These are phyloP conservation scores for Seriola quinqueradiata DNA, from an alignment of 2,113 vertebrate genomes.

Conservation along the genomic window DNA sequence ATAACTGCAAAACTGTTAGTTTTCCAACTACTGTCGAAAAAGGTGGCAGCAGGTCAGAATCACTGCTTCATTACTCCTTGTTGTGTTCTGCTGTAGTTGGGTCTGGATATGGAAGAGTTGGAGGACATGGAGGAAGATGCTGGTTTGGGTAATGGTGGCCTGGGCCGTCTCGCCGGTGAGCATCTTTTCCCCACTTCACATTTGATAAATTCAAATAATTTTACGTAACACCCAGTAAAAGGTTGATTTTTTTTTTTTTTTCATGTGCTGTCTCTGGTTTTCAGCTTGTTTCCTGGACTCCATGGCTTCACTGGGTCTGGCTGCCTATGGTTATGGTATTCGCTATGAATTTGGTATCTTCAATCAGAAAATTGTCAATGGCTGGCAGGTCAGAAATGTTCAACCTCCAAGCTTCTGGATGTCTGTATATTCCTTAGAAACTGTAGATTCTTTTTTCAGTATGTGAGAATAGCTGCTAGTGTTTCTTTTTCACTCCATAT, in stretches of 20 bases:
- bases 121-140: constrained; percentile 95
- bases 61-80: not conserved
- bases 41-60: not conserved
- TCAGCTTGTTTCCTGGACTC: constrained; percentile 94
- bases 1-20: not conserved
- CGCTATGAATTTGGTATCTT: constrained; percentile 96
- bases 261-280: constrained; percentile 13
- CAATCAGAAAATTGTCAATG: constrained; percentile 91
- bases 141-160: constrained; percentile 92
- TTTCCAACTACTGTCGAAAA: not conserved
- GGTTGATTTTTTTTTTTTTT: not conserved
- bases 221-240: not conserved
- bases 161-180: constrained; percentile 92
- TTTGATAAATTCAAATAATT: not conserved
- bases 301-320: constrained; percentile 92
- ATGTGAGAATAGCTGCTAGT: not conserved
- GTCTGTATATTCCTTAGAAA: not conserved
- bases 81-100: constrained; percentile 81
- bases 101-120: constrained; percentile 94
- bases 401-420: not conserved
- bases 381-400: constrained; percentile 88
- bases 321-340: constrained; percentile 93
- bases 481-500: constrained; percentile 5
- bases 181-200: not conserved
- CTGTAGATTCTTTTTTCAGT: not conserved